Evolutionary conservation across 1,140 invertebrate species (phyloP).

Genomic region (Trichomalopsis sarcophagae): DNA sequence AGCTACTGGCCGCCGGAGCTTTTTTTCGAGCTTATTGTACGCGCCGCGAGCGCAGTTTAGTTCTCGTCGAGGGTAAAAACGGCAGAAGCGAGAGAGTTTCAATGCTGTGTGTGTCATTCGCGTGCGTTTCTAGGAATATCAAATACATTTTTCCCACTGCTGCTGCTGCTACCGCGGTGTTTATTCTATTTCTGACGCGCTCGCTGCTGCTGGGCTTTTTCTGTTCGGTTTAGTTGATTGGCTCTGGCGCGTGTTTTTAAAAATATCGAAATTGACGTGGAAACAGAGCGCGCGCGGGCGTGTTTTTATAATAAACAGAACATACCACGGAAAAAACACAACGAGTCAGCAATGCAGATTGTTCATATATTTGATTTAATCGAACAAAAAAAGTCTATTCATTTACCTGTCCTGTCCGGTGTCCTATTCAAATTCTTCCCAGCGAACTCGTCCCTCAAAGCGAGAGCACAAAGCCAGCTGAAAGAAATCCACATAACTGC

Average conservation of each 20-base stretch:
- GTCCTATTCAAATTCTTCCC: too few relatives aligned
- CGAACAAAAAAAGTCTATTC: too few relatives aligned
- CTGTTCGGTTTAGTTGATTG: not conserved
- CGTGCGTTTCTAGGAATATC: not conserved
- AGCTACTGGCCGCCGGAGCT: not conserved
- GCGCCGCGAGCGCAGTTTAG: not conserved
- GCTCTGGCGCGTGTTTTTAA: not conserved
- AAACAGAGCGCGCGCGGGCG: too few relatives aligned
- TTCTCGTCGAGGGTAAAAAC: not conserved
- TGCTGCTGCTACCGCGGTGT: not conserved
- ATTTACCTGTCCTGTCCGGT: too few relatives aligned
- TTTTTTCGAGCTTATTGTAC: not conserved
- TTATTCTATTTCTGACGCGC: not conserved
- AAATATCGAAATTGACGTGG: not conserved
- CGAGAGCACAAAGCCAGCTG: not conserved
- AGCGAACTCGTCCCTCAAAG: too few relatives aligned
- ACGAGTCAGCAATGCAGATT: too few relatives aligned
- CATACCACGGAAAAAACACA: too few relatives aligned
- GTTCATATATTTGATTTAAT: too few relatives aligned
- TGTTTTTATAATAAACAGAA: too few relatives aligned
- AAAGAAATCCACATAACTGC: not conserved
- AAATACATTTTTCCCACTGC: not conserved
- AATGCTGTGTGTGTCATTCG: not conserved
- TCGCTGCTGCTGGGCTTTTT: too few relatives aligned
- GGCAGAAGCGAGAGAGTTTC: not conserved